Base-by-base conservation (phyloP, 2,888 invertebrate genomes). In the Erynnis tages region DNA sequence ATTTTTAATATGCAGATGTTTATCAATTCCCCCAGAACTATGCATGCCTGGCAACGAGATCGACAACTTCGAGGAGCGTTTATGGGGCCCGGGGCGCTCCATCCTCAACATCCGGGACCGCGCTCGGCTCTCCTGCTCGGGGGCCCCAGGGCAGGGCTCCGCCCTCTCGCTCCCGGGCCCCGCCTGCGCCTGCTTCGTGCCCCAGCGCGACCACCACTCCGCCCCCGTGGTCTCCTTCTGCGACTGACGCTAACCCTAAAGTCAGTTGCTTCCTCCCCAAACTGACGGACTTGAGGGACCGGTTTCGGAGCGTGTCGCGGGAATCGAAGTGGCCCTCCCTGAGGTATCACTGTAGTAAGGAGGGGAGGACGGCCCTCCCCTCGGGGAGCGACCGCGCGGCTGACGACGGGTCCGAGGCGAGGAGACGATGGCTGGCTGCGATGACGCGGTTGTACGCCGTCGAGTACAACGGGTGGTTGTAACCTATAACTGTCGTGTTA, bases 221-320 rank as follows among this genome's bases (percentile, higher is more conserved):
- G 92, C 92, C 2, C 92, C 92, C 0, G 90, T 82, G n/a, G 92
- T 92, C 21, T 83, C 91, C 11, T 92, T 92, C 73, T 91, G 90
- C 66, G 83, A 87, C 70, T 85, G 86, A 86, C 82, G 74, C 64
- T 84, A 85, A 84, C 84, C 48, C 48, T 54, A 25, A 55, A 49
- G 47, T 37, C 30, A 32, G 2, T 17, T 13, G 35, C 30, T 16
- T 27, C 44, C 30, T 32, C 84, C 45, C 46, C 56, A 37, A 59
- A 14, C 4, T 13, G 1, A 11, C 29, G 29, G 10, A 11, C 23
- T 2, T 23, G 8, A 23, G 8, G 8, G 8, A 8, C 23, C n/a
- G n/a, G n/a, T n/a, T n/a, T n/a, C n/a, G n/a, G n/a, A n/a, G n/a
- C n/a, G n/a, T n/a, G n/a, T n/a, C n/a, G n/a, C n/a, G n/a, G n/a